Evolutionary conservation across 2,888 invertebrate genomes (phyloP).

Genomic region (Polyommatus icarus): DNA sequence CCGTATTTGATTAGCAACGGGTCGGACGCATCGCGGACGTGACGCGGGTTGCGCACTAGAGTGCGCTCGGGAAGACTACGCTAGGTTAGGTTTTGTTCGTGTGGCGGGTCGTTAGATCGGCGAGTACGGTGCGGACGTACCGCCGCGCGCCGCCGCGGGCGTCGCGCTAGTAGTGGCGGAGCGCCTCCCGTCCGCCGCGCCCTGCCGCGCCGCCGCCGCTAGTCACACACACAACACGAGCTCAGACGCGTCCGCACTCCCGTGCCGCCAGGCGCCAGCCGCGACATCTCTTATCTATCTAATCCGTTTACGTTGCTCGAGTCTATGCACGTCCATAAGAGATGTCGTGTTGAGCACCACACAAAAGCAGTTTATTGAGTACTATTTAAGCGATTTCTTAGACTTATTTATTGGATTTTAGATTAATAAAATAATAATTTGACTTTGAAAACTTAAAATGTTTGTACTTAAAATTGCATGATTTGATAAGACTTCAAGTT

Average conservation of each 20-base stretch:
- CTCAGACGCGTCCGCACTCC: constrained; percentile 39
- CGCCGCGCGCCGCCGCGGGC: constrained; percentile 41
- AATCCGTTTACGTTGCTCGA: neutral
- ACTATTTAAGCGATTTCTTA: constrained; percentile 43
- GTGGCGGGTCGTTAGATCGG: constrained; percentile 33
- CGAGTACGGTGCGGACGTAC: constrained; percentile 40
- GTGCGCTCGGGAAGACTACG: constrained; percentile 30
- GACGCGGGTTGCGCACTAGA: constrained; percentile 31
- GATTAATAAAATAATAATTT: neutral
- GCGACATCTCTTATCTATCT: constrained; percentile 24
- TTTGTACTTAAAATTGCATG: neutral
- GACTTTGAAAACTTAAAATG: neutral
- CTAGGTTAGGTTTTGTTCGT: constrained; percentile 33
- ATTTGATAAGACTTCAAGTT: neutral
- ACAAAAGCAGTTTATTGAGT: constrained; percentile 23
- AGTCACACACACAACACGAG: constrained; percentile 49
- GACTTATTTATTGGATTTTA: constrained; percentile 43
- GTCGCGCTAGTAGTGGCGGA: constrained; percentile 46
- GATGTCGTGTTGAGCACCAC: neutral
- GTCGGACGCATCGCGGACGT: constrained; percentile 30
- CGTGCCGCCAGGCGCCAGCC: constrained; percentile 33
- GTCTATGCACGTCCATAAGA: neutral
- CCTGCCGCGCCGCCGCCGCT: constrained; percentile 56
- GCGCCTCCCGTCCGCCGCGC: constrained; percentile 43
- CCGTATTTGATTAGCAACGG: constrained; percentile 35